A percentile compares a stretch with the other conserved stretches of the same genome.
phyloP scores from a whole-genome alignment of 2,888 invertebrate genomes.

The Lasius fuliginosus region DNA sequence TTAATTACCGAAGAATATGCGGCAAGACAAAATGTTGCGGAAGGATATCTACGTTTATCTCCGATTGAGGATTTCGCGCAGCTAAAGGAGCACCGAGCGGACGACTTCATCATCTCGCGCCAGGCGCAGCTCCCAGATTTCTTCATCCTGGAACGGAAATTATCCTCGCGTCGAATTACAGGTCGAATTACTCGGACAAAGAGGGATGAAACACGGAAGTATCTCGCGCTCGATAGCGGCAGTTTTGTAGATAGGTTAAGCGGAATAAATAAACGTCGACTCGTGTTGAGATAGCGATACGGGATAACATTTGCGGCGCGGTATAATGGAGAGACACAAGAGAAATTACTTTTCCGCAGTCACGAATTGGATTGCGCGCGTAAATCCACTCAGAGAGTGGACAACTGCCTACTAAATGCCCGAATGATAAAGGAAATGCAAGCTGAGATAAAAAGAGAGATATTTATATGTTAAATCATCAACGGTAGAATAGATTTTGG shows the following conservation, averaged over 20 bases:
- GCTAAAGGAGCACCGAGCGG: neutral
- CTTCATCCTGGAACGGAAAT: constrained; percentile 37
- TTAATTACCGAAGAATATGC: constrained; percentile 1
- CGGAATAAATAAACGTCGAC: constrained; percentile 46
- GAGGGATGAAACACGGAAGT: constrained; percentile 35
- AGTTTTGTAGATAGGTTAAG: constrained; percentile 52
- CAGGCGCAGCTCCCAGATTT: constrained; percentile 2
- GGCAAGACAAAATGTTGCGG: neutral
- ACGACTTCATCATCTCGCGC: constrained; percentile 30
- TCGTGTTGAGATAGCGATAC: constrained; percentile 47
- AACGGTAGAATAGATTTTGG: neutral
- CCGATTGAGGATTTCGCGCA: constrained; percentile 5
- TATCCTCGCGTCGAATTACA: constrained; percentile 54
- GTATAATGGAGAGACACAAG: constrained; percentile 34
- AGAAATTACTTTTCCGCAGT: constrained; percentile 45
- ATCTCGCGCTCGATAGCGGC: constrained; percentile 20
- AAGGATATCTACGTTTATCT: constrained; percentile 32
- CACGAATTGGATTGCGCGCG: constrained; percentile 35
- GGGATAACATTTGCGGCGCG: constrained; percentile 32
- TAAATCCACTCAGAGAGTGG: constrained; percentile 31
- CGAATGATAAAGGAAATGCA: neutral
- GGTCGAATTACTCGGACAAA: neutral
- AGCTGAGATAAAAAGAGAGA: neutral
- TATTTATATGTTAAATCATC: neutral
- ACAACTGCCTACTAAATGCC: constrained; percentile 11